Evolutionary conservation across 2,797 vertebrate species (phyloP).

Genomic region (Enteromius fasciolatus): DNA sequence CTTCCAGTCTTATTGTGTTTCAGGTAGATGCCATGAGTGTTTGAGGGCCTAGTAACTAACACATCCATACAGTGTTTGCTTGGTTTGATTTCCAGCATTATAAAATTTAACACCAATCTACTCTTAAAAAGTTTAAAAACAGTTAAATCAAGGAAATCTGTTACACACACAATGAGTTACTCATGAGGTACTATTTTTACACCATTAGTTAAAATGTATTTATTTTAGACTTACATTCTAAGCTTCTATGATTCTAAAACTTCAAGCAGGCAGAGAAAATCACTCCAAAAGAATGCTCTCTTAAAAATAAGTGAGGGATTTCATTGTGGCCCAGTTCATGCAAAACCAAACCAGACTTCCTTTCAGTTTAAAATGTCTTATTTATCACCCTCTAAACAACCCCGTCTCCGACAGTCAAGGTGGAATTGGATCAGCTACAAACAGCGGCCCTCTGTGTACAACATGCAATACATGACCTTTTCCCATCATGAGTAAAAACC

Average conservation of each 20-base stretch:
- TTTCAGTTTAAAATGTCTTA: background rate
- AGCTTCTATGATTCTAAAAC: background rate
- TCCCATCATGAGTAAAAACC: background rate
- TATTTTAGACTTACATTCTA: background rate
- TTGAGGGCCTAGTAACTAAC: conserved; percentile 2
- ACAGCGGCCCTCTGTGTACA: background rate
- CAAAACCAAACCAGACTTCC: background rate
- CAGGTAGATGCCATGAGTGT: conserved; percentile 26
- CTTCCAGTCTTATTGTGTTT: conserved; percentile 21
- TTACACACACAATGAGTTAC: background rate
- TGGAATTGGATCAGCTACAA: background rate
- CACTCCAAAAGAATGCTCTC: background rate
- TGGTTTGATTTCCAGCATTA: background rate
- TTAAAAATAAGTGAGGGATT: background rate
- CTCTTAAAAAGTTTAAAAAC: background rate
- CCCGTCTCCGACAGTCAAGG: background rate
- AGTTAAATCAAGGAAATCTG: background rate
- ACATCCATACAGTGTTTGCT: background rate
- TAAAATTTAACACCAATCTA: background rate
- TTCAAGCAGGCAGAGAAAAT: background rate
- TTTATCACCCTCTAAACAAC: background rate
- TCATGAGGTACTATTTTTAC: background rate
- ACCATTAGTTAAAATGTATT: background rate
- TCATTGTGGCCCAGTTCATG: background rate
- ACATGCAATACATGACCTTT: background rate